A percentile compares a stretch with the other conserved stretches of the same genome.
phyloP scores from a whole-genome alignment of 2,797 vertebrate genomes.

The Astyanax mexicanus region DNA sequence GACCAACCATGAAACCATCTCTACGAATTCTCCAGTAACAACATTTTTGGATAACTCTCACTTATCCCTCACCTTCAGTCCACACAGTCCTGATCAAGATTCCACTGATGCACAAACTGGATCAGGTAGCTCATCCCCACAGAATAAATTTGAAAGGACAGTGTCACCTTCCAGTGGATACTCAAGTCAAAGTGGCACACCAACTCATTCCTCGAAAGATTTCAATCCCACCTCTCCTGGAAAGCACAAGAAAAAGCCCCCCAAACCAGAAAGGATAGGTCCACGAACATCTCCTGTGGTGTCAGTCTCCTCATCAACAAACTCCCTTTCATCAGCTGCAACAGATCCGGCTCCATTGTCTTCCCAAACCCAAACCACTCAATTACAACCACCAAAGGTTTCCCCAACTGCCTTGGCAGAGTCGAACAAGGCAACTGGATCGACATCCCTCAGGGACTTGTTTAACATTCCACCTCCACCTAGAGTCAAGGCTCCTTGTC shows the following conservation, averaged over 20 bases:
- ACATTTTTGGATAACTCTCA: constrained; percentile 61
- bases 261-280: constrained; percentile 84
- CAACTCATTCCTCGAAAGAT: constrained; percentile 87
- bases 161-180: constrained; percentile 97
- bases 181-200: constrained; percentile 96
- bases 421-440: constrained; percentile 46
- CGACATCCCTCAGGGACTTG: constrained; percentile 67
- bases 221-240: constrained; percentile 81
- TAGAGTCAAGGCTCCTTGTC: constrained; percentile 89
- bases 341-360: constrained; percentile 80
- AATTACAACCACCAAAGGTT: constrained; percentile 51
- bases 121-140: constrained; percentile 66
- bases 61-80: constrained; percentile 42
- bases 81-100: constrained; percentile 47
- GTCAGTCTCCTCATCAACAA: constrained; percentile 87
- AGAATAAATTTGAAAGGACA: constrained; percentile 88
- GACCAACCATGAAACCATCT: constrained; percentile 55
- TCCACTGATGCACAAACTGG: constrained; percentile 52
- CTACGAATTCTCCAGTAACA: constrained; percentile 49
- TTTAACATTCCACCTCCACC: constrained; percentile 91
- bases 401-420: constrained; percentile 45
- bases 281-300: constrained; percentile 83
- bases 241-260: constrained; percentile 79
- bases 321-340: constrained; percentile 85
- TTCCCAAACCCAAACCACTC: constrained; percentile 51